Conservation (phyloP, 2,888 invertebrate genomes). For the Lottia gigantea region DNA sequence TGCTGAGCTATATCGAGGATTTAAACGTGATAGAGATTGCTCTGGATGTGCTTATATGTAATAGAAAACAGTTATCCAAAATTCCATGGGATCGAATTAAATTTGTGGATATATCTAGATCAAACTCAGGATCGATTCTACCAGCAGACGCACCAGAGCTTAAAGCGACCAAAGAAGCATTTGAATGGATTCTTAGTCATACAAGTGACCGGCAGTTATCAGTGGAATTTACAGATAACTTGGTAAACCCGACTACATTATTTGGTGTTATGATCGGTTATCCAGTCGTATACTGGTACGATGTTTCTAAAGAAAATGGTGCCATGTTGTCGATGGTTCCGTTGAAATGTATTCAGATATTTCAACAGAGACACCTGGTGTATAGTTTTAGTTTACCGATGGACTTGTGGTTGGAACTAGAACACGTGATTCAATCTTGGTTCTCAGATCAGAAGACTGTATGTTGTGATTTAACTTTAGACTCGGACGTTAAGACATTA, state of each 20-base stretch:
- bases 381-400: slow-evolving; percentile 1
- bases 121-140: not conserved
- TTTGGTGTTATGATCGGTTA: slow-evolving; percentile 48
- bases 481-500: too few relatives aligned
- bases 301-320: slow-evolving; percentile 15
- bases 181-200: not conserved
- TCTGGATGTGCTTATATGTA: slow-evolving; percentile 36
- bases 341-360: not conserved
- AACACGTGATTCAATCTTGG: not conserved
- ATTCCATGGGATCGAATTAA: not conserved
- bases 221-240: not conserved
- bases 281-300: slow-evolving; percentile 48
- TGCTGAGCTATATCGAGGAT: slow-evolving; percentile 22
- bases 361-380: not conserved
- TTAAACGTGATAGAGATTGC: slow-evolving; percentile 34
- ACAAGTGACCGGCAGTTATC: not conserved
- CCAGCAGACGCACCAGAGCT: not conserved
- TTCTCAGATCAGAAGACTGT: not conserved
- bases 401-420: not conserved
- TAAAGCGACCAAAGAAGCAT: not conserved
- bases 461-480: too few relatives aligned
- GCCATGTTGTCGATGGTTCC: not conserved
- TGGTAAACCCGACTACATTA: slow-evolving; percentile 37
- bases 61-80: slow-evolving; percentile 12
- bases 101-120: slow-evolving; percentile 30